phyloP scores from a whole-genome alignment of 2,797 vertebrate genomes.

The Mycteria americana region DNA sequence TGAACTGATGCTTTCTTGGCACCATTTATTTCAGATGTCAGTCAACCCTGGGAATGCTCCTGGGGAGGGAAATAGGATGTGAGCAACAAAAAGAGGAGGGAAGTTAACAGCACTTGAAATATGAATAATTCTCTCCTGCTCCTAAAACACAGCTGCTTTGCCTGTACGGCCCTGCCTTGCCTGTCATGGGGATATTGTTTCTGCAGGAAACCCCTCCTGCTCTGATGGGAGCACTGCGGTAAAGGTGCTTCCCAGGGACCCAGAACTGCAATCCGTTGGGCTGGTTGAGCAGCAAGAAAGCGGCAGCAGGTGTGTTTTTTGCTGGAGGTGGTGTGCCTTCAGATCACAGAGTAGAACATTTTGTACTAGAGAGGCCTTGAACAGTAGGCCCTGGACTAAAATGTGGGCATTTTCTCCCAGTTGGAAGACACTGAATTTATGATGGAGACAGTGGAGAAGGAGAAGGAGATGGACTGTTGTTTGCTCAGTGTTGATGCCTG shows the following conservation, averaged over 20 bases:
- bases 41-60: neutral
- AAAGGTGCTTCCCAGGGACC: neutral
- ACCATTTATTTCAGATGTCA: neutral
- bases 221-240: neutral
- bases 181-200: neutral
- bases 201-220: neutral
- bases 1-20: neutral
- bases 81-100: neutral
- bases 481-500: neutral
- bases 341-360: neutral
- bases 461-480: neutral
- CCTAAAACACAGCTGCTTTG: neutral
- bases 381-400: neutral
- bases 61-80: neutral
- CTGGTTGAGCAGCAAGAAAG: neutral
- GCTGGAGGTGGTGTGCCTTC: neutral
- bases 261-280: neutral
- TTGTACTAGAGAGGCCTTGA: neutral
- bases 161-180: neutral
- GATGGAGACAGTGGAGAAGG: too few species aligned
- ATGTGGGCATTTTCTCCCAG: neutral
- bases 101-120: neutral
- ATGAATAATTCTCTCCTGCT: neutral
- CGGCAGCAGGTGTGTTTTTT: neutral
- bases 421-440: neutral